A percentile compares a stretch with the other conserved stretches of the same genome.
These are phyloP conservation scores for Drosophila kokeensis DNA, from an alignment of 2,888 invertebrate species.

Conservation along the genomic window DNA sequence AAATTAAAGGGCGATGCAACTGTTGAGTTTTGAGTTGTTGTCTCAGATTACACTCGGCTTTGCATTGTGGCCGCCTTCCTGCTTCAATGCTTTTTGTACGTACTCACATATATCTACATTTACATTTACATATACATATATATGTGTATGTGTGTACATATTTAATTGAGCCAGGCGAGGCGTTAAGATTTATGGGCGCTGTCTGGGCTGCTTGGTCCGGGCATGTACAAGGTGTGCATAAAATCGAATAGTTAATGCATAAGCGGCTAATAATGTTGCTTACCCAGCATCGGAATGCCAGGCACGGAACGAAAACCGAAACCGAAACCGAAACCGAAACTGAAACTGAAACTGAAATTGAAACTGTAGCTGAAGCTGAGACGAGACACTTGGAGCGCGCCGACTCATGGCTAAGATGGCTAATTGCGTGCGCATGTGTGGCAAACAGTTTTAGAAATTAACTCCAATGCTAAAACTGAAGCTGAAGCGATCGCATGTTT, in stretches of 20 bases:
- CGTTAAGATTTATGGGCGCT: constrained; percentile 65
- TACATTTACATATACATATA: no score
- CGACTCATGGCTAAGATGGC: constrained; percentile 71
- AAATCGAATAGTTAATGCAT: constrained; percentile 70
- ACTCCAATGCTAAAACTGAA: constrained; percentile 65
- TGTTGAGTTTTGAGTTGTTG: constrained; percentile 40
- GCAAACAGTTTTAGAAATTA: constrained; percentile 61
- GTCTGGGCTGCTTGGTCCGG: constrained; percentile 40
- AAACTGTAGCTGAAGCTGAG: constrained; percentile 10
- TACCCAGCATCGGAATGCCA: constrained; percentile 59
- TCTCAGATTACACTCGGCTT: constrained; percentile 6
- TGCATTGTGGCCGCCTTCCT: constrained; percentile 9
- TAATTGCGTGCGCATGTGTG: constrained; percentile 68
- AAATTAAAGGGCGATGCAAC: constrained; percentile 56
- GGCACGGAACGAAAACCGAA: constrained; percentile 56
- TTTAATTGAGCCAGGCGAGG: constrained; percentile 59
- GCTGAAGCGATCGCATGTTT: constrained; percentile 61
- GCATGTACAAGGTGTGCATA: constrained; percentile 53
- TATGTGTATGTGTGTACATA: not conserved
- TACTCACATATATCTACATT: no score
- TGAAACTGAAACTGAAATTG: no score
- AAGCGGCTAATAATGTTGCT: constrained; percentile 53
- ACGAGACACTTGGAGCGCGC: constrained; percentile 13
- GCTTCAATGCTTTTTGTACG: not conserved
- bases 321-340: constrained; percentile 32